phyloP scores from a whole-genome alignment of 1,140 invertebrate species.

The Drosophila parvula region DNA sequence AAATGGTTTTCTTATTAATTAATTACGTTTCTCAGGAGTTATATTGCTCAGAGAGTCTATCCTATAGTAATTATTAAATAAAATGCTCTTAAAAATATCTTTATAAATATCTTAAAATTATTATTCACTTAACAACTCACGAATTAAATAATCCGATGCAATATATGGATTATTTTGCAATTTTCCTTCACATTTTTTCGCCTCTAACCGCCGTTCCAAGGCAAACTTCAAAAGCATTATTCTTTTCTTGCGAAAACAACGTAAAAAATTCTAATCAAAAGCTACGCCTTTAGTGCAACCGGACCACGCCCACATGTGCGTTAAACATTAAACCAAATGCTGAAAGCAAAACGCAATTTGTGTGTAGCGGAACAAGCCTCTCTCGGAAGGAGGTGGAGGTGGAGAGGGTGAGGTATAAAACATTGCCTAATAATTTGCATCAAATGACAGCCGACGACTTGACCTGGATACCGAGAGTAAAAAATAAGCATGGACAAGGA shows the following conservation, averaged over 20 bases:
- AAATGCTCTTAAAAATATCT: not conserved
- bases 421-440: constrained; percentile 75
- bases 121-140: not conserved
- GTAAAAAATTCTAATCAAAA: constrained; percentile 42
- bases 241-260: constrained; percentile 8
- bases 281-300: constrained; percentile 34
- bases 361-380: constrained; percentile 41
- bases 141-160: not conserved
- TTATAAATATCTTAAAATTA: not conserved
- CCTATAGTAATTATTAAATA: not conserved
- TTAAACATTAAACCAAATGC: constrained; percentile 32
- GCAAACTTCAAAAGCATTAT: constrained; percentile 31
- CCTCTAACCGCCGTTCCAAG: constrained; percentile 16
- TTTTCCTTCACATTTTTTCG: not conserved
- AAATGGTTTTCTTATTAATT: too few species aligned
- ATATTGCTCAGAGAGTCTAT: too few species aligned
- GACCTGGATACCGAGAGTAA: constrained; percentile 57
- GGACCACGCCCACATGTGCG: constrained; percentile 51
- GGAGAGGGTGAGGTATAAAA: constrained; percentile 4
- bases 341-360: constrained; percentile 67
- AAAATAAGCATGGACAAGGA: constrained; percentile 29
- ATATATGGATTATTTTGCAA: not conserved
- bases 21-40: too few species aligned
- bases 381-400: not conserved
- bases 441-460: constrained; percentile 74